Evolutionary conservation across 2,888 invertebrate species (phyloP).

Genomic region (Belgica antarctica): DNA sequence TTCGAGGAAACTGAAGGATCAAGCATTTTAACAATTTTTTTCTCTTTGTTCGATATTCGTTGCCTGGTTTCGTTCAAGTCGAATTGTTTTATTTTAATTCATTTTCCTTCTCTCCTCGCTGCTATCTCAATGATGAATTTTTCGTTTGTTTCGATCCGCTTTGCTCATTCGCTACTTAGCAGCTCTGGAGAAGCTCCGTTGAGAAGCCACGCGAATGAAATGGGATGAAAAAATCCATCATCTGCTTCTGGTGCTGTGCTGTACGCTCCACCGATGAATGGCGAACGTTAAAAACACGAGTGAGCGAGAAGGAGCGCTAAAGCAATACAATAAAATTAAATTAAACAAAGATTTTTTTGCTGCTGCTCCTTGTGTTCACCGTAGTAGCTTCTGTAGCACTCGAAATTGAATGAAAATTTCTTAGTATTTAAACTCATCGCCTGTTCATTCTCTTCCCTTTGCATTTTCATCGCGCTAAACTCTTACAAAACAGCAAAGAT

Average conservation of each 20-base stretch:
- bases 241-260: neutral
- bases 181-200: neutral
- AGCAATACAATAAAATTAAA: constrained; percentile 33
- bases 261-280: constrained; percentile 13
- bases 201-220: constrained; percentile 28
- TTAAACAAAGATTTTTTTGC: constrained; percentile 24
- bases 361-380: neutral
- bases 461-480: neutral
- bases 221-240: neutral
- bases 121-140: constrained; percentile 32
- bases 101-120: neutral
- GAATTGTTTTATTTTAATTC: constrained; percentile 7
- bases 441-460: neutral
- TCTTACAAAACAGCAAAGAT: neutral
- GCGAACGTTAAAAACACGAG: neutral
- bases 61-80: neutral
- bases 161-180: neutral
- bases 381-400: neutral
- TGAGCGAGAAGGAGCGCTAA: neutral
- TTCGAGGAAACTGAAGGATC: neutral
- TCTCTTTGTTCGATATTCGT: neutral
- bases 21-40: constrained; percentile 11
- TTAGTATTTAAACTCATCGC: neutral
- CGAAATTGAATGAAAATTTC: neutral
- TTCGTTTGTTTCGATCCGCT: neutral